phyloP scores from a whole-genome alignment of 2,797 vertebrate genomes.

The Tachyglossus aculeatus region DNA sequence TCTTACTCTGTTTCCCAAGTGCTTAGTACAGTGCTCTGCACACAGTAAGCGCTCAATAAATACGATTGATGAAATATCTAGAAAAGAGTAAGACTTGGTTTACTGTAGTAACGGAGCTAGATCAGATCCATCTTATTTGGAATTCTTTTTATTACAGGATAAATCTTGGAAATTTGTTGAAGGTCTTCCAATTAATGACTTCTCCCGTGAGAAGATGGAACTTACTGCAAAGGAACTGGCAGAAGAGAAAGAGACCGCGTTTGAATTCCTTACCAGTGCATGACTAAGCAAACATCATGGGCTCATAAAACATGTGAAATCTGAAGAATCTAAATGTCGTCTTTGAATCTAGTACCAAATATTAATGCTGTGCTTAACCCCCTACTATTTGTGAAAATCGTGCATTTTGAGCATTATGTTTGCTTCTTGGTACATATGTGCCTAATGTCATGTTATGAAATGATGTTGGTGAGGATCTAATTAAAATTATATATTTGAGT shows the following conservation, averaged over 20 bases:
- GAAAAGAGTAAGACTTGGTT: too few species aligned
- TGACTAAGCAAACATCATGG: conserved; percentile 77
- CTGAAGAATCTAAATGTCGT: conserved; percentile 79
- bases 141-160: conserved; percentile 75
- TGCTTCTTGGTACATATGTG: conserved; percentile 68
- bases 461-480: conserved; percentile 66
- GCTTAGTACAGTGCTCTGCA: too few species aligned
- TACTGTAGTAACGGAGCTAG: too few species aligned
- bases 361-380: conserved; percentile 52
- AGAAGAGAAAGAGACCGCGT: conserved; percentile 91
- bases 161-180: conserved; percentile 93
- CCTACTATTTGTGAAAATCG: conserved; percentile 56
- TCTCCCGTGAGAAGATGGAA: conserved; percentile 92
- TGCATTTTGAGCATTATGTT: conserved; percentile 58
- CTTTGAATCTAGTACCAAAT: conserved; percentile 79
- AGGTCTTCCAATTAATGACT: conserved; percentile 87
- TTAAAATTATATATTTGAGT: conserved; percentile 60
- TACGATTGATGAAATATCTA: too few species aligned
- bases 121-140: background rate
- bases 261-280: conserved; percentile 82
- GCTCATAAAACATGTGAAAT: conserved; percentile 58
- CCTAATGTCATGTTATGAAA: conserved; percentile 48
- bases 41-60: too few species aligned
- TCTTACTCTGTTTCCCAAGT: too few species aligned
- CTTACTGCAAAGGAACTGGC: conserved; percentile 88